Percentiles rank a stretch among this genome's conserved stretches.
Evolutionary conservation across 2,888 invertebrate genomes (phyloP).

Genomic region (Poecilobothrus nobilitatus): DNA sequence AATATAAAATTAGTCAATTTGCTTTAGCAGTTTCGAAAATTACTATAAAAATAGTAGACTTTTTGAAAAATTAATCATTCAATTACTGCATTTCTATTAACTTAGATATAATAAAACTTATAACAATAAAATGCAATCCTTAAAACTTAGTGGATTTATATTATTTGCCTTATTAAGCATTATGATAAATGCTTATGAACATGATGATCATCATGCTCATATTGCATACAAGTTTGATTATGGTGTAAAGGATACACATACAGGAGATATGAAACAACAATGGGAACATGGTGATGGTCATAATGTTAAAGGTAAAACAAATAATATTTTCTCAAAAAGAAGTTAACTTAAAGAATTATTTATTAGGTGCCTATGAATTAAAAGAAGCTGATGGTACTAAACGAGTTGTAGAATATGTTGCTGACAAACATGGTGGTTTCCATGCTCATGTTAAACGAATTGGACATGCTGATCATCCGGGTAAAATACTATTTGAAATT

Average conservation of each 20-base stretch:
- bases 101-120: too few species aligned
- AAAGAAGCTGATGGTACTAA: slow-evolving; percentile 47
- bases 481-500: neutral
- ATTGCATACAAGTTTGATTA: slow-evolving; percentile 38
- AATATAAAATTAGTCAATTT: too few species aligned
- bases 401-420: slow-evolving; percentile 45
- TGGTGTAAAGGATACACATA: slow-evolving; percentile 38
- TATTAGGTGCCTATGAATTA: slow-evolving; percentile 44
- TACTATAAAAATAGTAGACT: too few species aligned
- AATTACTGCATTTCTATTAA: too few species aligned
- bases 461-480: slow-evolving; percentile 39
- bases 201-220: slow-evolving; percentile 34
- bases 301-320: slow-evolving; percentile 34
- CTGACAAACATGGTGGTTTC: slow-evolving; percentile 46
- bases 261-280: slow-evolving; percentile 37
- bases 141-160: neutral
- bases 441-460: slow-evolving; percentile 46
- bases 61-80: too few species aligned
- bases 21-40: too few species aligned
- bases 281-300: slow-evolving; percentile 43
- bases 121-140: too few species aligned
- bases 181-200: neutral
- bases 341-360: too few species aligned
- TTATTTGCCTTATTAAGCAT: neutral
- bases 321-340: too few species aligned